These are phyloP conservation scores for Ciconia maguari DNA, from an alignment of 2,113 vertebrate species.

Conservation along the genomic window DNA sequence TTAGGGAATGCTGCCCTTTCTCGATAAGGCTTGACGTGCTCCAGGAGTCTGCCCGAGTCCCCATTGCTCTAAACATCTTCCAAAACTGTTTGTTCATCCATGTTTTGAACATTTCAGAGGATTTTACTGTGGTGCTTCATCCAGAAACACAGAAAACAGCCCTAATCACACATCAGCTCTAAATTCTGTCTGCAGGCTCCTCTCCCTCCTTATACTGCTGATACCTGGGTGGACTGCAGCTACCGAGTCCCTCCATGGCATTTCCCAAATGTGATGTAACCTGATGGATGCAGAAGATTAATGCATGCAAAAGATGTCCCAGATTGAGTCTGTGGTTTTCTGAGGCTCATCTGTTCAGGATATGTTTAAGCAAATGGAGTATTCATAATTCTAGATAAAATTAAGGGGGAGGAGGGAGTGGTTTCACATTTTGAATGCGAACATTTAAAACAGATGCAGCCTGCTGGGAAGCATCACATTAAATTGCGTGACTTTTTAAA, in stretches of 20 bases:
- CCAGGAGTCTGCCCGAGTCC: not conserved
- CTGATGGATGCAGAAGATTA: not conserved
- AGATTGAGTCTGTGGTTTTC: not conserved
- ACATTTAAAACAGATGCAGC: constrained; percentile 32
- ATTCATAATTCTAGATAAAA: constrained; percentile 44
- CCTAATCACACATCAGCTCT: not conserved
- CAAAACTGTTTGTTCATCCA: not conserved
- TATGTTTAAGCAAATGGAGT: constrained; percentile 34
- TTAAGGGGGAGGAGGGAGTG: not conserved
- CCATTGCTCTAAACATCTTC: not conserved
- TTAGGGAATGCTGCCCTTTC: not conserved
- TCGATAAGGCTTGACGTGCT: not conserved
- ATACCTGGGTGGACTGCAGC: not conserved
- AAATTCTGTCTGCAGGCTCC: not conserved
- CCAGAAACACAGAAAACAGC: not conserved
- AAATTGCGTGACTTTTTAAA: constrained; percentile 26
- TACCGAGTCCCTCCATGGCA: fast-evolving
- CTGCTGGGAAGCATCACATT: constrained; percentile 17
- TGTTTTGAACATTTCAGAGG: not conserved
- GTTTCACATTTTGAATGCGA: constrained; percentile 1
- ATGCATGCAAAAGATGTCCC: not conserved
- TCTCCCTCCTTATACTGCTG: not conserved
- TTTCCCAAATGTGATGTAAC: not conserved
- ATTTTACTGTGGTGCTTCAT: not conserved
- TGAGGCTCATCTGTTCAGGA: not conserved